Base-by-base conservation (phyloP, 2,113 vertebrate species). In the Sphaerodactylus townsendi region DNA sequence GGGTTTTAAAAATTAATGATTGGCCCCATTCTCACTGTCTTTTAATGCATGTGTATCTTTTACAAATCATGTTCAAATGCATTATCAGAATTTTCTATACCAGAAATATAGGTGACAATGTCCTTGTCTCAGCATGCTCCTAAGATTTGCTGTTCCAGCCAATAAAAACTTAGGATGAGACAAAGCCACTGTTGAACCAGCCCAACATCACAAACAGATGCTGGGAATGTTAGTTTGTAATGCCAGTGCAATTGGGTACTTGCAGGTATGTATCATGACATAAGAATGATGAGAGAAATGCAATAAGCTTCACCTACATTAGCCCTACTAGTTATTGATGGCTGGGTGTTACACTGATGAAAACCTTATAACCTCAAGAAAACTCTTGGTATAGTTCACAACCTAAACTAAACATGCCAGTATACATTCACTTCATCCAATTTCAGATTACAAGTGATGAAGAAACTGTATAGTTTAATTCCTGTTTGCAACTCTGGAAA, bases 231-330 rank as follows among this genome's bases (percentile, higher is more conserved):
- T 64, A 41, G 39, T 4, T 37, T 21, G 44, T 46, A 73, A 62
- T 59, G 37, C 10, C n/a, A 19, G 8, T 33, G 13, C 50, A 92
- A 93, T 86, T 94, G 91, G 90, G 93, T 91, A 87, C 82, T 90
- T 90, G 92, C 90, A 91, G 91, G 91, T 93, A 95, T 87, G 92
- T 84, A 91, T 90, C 82, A 88, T 91, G 91, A 93, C 92, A 92
- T 90, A 93, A 44, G 86, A 94, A 94, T 66, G 30, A 65, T 79
- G 30, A 30, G 30, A 72, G 37, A 73, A 59, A 59, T 50, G 73
- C 59, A 53, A 39, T 10, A 44, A 69, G 37, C 19, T 62, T 64
- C 19, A 62, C 10, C 37, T 72, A 33, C 21, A 39, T 62, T 41
- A 9, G 21, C 62, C 80, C 72, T 72, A 19, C 48, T 62, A 59